phyloP scores from a whole-genome alignment of 2,797 vertebrate genomes.

The Enteromius viviparus region DNA sequence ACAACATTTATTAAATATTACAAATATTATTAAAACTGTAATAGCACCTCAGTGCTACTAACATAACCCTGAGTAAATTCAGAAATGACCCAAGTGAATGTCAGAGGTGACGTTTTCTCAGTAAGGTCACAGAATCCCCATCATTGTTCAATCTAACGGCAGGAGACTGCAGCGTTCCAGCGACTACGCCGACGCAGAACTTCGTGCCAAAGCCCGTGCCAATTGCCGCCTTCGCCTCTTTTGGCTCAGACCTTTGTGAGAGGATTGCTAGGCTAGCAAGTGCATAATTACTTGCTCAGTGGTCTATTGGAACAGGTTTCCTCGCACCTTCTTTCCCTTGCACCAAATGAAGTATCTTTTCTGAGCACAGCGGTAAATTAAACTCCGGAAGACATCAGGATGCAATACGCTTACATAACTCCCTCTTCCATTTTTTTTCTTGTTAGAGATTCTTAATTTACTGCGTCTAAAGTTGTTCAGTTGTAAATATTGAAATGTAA shows the following conservation, averaged over 20 bases:
- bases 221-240: conserved; percentile 43
- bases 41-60: neutral
- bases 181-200: conserved; percentile 14
- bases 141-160: conserved; percentile 20
- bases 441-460: neutral
- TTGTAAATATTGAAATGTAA: neutral
- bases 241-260: conserved; percentile 45
- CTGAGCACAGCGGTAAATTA: conserved; percentile 33
- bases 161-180: conserved; percentile 40
- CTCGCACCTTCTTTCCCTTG: conserved; percentile 49
- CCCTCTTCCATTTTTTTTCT: neutral
- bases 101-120: neutral
- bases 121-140: conserved; percentile 42
- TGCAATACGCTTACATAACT: neutral
- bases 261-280: conserved; percentile 59
- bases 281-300: conserved; percentile 59
- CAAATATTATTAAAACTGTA: no score
- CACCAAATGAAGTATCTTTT: conserved; percentile 40
- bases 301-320: conserved; percentile 51
- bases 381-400: conserved; percentile 10
- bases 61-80: neutral
- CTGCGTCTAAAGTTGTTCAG: neutral
- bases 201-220: conserved; percentile 46
- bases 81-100: neutral
- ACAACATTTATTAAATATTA: neutral